Percentiles rank a stretch among this genome's conserved stretches.
phyloP scores from a whole-genome alignment of 1,140 invertebrate genomes.

The Danaus melanippus region DNA sequence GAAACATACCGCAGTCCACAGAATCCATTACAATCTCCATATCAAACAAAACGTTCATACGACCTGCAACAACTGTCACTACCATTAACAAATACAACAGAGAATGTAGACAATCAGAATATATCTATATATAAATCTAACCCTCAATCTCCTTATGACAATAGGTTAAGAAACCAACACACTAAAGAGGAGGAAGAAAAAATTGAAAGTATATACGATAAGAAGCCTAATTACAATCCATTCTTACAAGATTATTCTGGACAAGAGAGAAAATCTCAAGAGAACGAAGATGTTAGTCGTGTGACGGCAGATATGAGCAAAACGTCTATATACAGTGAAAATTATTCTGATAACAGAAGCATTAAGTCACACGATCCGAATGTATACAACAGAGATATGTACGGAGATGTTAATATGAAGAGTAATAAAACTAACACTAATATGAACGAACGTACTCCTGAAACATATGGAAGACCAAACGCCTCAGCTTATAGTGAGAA shows the following conservation, averaged over 20 bases:
- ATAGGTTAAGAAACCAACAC: constrained; percentile 60
- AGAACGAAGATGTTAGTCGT: constrained; percentile 18
- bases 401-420: constrained; percentile 48
- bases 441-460: constrained; percentile 77
- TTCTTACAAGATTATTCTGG: constrained; percentile 49
- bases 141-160: constrained; percentile 62
- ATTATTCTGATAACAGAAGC: constrained; percentile 35
- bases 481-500: constrained; percentile 64
- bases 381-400: constrained; percentile 43
- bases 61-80: constrained; percentile 63
- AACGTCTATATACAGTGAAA: constrained; percentile 30
- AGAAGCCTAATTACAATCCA: constrained; percentile 46
- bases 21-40: constrained; percentile 41
- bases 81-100: constrained; percentile 56
- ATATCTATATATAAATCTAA: constrained; percentile 45
- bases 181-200: constrained; percentile 41
- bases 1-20: constrained; percentile 56
- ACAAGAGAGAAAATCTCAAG: constrained; percentile 31
- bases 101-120: constrained; percentile 56
- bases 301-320: constrained; percentile 10
- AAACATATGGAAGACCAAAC: constrained; percentile 83
- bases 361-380: constrained; percentile 32
- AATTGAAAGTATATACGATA: constrained; percentile 45
- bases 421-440: constrained; percentile 28
- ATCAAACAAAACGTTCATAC: constrained; percentile 53